Base-by-base conservation (phyloP, 2,888 invertebrate genomes). In the Tubulanus polymorphus region DNA sequence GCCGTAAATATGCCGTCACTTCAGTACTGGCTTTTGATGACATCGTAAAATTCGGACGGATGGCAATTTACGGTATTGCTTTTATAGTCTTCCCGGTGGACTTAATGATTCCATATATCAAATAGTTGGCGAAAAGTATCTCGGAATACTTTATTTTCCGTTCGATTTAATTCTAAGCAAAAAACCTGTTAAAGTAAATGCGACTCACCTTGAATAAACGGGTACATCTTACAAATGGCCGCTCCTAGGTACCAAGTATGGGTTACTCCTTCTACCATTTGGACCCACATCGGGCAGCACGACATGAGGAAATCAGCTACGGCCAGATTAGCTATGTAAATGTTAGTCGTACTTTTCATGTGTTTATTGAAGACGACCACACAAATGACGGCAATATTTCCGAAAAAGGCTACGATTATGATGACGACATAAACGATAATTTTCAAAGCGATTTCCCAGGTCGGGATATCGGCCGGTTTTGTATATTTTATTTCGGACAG, bases 281-380 rank as follows among this genome's bases (percentile, higher is more conserved):
- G 63, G 30, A 69, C 51, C 1, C 69, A 69, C 18, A 64, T 64
- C 48, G 62, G 61, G 2, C 63, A 64, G 3, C 65, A 48, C 1
- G 64, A 59, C n/a, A 68, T 59, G 26, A 66, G 56, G 18, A 70
- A 50, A 49, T 70, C 69, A 53, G 66, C 67, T 20, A 66, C 54
- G 1, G 70, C 67, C 20, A 70, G 60, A 8, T 69, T 69, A 10
- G 67, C 57, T 12, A 69, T 67, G 55, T 68, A 69, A 5, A 68
- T 63, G 50, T 69, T 70, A 3, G 67, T 67, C 3, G 62, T 63
- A 2, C 66, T 65, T 5, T 69, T 61, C 66, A 70, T 67, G 51
- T 63, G 53, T 20, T 58, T 61, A 56, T 69, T 68, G 18, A 58
- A 55, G 10, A 63, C 45, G 46, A 68, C 67, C 6, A 68, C 66